A percentile compares a stretch with the other conserved stretches of the same genome.
These are phyloP conservation scores for Drosophila mettleri DNA, from an alignment of 2,888 invertebrate genomes.

Conservation along the genomic window DNA sequence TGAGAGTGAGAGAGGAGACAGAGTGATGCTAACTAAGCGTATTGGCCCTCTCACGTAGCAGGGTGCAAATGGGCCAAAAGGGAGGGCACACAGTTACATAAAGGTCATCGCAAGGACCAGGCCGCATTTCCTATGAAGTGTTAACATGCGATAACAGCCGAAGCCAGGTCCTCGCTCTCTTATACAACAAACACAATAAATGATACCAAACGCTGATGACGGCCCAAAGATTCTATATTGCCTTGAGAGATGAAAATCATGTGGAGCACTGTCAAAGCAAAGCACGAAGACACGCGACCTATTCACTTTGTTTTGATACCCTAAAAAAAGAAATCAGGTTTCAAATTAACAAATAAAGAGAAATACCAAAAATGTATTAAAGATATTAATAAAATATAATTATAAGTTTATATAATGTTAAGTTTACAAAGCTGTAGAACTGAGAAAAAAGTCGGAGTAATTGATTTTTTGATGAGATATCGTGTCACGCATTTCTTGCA, in stretches of 20 bases:
- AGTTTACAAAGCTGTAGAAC: neutral
- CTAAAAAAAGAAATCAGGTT: too few relatives aligned
- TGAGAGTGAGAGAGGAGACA: neutral
- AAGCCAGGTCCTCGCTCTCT: neutral
- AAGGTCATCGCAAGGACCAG: conserved; percentile 75
- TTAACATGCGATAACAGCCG: conserved; percentile 75
- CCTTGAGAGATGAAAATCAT: conserved; percentile 18
- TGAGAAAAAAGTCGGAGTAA: neutral
- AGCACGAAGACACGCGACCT: neutral
- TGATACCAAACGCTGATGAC: conserved; percentile 55
- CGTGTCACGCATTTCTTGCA: conserved; percentile 1
- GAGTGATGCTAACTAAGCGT: conserved; percentile 63
- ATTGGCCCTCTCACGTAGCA: conserved; percentile 44
- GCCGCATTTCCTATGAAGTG: conserved; percentile 77
- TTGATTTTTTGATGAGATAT: neutral
- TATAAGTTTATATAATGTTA: neutral
- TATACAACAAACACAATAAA: conserved; percentile 70
- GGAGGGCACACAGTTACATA: conserved; percentile 41
- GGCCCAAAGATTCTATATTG: conserved; percentile 25
- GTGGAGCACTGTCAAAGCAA: neutral
- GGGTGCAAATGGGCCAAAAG: conserved; percentile 48
- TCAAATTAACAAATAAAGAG: too few relatives aligned
- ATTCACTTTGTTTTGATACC: neutral
- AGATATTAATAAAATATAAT: neutral
- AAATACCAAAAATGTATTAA: neutral